Conservation (phyloP, 30 jellyfish, hydroid and myxozoan species). For the Haliclystus octoradiatus region DNA sequence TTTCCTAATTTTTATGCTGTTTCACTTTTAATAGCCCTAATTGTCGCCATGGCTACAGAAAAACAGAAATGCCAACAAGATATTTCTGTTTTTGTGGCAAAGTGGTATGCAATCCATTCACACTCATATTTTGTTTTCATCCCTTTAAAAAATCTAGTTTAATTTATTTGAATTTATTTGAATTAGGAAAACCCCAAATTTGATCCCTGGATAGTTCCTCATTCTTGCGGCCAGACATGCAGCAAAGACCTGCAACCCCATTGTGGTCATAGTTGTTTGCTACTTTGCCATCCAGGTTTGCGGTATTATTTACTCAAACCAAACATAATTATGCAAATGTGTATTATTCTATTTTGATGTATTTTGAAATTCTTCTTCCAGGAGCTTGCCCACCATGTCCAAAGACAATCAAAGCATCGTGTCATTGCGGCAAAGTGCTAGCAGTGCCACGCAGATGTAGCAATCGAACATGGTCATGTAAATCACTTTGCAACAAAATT, state of each 20-base stretch:
- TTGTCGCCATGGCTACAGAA: constrained; percentile 66
- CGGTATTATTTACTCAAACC: background rate
- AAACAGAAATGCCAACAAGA: constrained; percentile 52
- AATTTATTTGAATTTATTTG: background rate
- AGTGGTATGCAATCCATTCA: too few relatives aligned
- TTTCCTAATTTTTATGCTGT: background rate
- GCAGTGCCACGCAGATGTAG: constrained; percentile 64
- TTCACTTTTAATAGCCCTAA: constrained; percentile 48
- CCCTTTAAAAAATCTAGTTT: background rate
- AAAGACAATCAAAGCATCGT: constrained; percentile 38
- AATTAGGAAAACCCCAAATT: constrained; percentile 71
- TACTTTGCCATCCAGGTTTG: constrained; percentile 94
- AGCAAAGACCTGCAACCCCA: constrained; percentile 46
- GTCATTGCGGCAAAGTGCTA: constrained; percentile 73
- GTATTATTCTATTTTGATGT: background rate
- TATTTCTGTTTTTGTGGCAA: constrained; percentile 83
- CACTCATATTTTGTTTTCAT: too few relatives aligned
- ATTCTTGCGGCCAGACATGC: constrained; percentile 89
- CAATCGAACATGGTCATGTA: constrained; percentile 79
- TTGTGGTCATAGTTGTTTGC: constrained; percentile 89
- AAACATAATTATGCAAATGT: background rate
- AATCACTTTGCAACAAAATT: constrained; percentile 34
- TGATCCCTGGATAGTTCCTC: constrained; percentile 95
- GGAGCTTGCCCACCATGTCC: constrained; percentile 99
- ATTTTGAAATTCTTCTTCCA: constrained; percentile 5